A percentile compares a stretch with the other conserved stretches of the same genome.
Evolutionary conservation across 1,140 invertebrate genomes (phyloP).

Genomic region (Bombus fervidus): DNA sequence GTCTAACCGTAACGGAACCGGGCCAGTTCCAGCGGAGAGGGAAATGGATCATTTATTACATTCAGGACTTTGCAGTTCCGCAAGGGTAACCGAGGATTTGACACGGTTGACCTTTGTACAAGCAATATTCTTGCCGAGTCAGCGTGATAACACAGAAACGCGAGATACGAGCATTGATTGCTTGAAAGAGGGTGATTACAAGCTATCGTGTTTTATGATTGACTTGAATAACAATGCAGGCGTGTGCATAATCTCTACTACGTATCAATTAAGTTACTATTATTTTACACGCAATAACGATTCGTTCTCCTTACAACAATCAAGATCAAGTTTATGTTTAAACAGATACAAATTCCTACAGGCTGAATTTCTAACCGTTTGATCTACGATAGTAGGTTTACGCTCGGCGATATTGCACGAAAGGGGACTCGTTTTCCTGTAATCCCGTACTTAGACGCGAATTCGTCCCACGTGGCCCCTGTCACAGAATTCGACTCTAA

Average conservation of each 20-base stretch:
- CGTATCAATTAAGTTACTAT: background rate
- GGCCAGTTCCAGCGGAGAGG: background rate
- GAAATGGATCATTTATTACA: constrained; percentile 42
- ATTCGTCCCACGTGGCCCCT: background rate
- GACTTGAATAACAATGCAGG: background rate
- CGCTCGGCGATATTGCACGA: background rate
- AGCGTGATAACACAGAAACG: constrained; percentile 18
- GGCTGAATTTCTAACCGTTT: background rate
- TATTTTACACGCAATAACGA: background rate
- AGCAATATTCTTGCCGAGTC: constrained; percentile 14
- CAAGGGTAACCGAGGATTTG: constrained; percentile 26
- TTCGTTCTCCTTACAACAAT: background rate
- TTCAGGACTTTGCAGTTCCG: constrained; percentile 33
- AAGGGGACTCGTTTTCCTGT: background rate
- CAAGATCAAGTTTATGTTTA: background rate
- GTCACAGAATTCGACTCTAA: constrained; percentile 14
- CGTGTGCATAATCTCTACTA: background rate
- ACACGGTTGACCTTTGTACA: constrained; percentile 28
- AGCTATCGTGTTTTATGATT: background rate
- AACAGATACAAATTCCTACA: background rate
- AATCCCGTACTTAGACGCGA: background rate
- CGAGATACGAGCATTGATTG: background rate
- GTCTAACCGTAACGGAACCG: constrained; percentile 13
- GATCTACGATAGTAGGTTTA: background rate
- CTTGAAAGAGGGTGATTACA: background rate